phyloP scores from a whole-genome alignment of 30 jellyfish, hydroid and myxozoan species.

The Hydractinia echinata region DNA sequence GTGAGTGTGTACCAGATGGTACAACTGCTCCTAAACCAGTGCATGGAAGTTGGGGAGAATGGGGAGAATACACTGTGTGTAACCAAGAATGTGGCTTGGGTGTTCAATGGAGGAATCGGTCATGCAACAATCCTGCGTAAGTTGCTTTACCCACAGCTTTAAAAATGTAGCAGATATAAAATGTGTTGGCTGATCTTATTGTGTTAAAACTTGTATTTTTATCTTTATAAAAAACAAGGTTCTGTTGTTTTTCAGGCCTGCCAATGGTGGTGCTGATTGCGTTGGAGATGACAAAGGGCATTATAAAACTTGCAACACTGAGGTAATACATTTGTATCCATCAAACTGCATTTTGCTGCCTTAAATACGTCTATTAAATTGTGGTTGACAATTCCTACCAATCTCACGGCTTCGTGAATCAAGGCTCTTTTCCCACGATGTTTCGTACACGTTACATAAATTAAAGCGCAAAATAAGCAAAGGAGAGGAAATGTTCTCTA shows the following conservation, averaged over 20 bases:
- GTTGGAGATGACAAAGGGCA: constrained; percentile 58
- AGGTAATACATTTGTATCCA: constrained; percentile 27
- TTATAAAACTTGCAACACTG: constrained; percentile 65
- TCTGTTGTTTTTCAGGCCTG: constrained; percentile 44
- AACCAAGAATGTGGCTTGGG: constrained; percentile 84
- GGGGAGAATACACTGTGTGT: constrained; percentile 60
- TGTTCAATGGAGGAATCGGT: constrained; percentile 68
- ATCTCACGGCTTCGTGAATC: no score
- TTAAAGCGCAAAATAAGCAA: no score
- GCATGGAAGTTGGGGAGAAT: constrained; percentile 89
- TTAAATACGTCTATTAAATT: no score
- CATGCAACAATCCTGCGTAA: constrained; percentile 84
- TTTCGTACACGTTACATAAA: no score
- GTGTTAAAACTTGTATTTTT: no score
- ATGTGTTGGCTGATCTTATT: no score
- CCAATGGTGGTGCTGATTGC: constrained; percentile 67
- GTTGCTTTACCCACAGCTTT: neutral
- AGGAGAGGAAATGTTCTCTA: no score
- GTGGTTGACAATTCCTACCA: no score
- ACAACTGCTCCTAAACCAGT: constrained; percentile 53
- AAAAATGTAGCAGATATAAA: neutral
- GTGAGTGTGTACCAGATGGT: constrained; percentile 84
- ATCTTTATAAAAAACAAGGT: no score
- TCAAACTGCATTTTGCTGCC: no score
- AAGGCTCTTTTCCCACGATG: no score